Evolutionary conservation across 2,888 invertebrate species (phyloP).

Genomic region (Netelia inedita): DNA sequence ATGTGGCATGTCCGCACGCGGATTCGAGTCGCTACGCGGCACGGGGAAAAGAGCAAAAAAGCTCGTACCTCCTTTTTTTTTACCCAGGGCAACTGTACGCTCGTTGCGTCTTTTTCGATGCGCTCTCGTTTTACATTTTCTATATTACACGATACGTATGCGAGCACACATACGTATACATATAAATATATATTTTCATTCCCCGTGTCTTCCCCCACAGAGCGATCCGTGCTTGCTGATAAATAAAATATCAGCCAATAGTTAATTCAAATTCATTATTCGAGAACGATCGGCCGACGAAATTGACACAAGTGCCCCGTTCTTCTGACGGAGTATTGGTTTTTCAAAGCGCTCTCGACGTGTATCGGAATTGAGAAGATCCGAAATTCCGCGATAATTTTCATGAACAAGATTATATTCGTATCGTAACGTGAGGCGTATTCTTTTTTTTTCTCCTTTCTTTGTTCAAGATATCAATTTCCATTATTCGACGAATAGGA

Average conservation of each 20-base stretch:
- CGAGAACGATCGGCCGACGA: conserved; percentile 72
- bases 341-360: conserved; percentile 5
- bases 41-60: conserved; percentile 4
- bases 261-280: conserved; percentile 80
- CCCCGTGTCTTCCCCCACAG: conserved; percentile 21
- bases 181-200: conserved; percentile 10
- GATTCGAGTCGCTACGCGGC: conserved; percentile 9
- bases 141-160: not conserved
- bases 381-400: not conserved
- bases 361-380: not conserved
- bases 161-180: not conserved
- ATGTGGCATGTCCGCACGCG: conserved; percentile 50
- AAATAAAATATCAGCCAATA: conserved; percentile 82
- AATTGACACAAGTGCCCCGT: conserved; percentile 70
- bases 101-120: conserved; percentile 63
- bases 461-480: not conserved
- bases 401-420: not conserved
- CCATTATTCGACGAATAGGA: not conserved
- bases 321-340: conserved; percentile 34
- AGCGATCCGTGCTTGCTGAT: conserved; percentile 70
- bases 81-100: conserved; percentile 39
- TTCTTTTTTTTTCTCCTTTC: not conserved
- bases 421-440: not conserved
- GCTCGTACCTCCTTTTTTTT: conserved; percentile 41
- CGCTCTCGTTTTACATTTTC: conserved; percentile 46